These are phyloP conservation scores for Potorous gilbertii DNA, from an alignment of 2,797 vertebrate genomes.

Conservation along the genomic window DNA sequence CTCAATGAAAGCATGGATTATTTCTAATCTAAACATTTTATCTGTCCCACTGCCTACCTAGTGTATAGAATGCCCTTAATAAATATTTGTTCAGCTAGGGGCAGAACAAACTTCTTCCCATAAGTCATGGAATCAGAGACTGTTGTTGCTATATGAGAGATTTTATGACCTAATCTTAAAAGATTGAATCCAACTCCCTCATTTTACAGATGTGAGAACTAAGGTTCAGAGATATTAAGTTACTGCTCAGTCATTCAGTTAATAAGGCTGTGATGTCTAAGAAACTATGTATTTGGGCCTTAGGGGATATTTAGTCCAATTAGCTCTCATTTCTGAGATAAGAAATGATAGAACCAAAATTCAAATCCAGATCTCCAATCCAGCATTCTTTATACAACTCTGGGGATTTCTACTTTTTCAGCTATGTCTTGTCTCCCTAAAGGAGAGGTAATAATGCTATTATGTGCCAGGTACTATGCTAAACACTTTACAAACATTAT, in stretches of 20 bases:
- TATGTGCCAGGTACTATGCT: neutral
- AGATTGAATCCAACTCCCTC: neutral
- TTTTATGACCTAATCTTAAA: neutral
- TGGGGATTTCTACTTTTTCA: neutral
- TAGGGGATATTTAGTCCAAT: neutral
- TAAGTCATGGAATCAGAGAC: neutral
- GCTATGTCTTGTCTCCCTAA: neutral
- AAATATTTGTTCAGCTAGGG: neutral
- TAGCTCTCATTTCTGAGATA: neutral
- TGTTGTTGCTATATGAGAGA: neutral
- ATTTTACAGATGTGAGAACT: neutral
- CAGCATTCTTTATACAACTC: neutral
- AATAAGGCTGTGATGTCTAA: neutral
- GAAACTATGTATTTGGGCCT: neutral
- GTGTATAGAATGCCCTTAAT: neutral
- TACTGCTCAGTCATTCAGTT: neutral
- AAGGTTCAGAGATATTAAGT: neutral
- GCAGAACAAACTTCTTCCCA: neutral
- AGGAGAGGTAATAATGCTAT: neutral
- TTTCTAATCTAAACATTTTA: too few relatives aligned
- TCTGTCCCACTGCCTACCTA: neutral
- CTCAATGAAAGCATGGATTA: neutral
- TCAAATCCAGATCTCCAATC: neutral
- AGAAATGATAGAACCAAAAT: neutral
- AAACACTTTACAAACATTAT: too few relatives aligned